Conservation (phyloP, 2,113 vertebrate species). For the Ophiodon elongatus region DNA sequence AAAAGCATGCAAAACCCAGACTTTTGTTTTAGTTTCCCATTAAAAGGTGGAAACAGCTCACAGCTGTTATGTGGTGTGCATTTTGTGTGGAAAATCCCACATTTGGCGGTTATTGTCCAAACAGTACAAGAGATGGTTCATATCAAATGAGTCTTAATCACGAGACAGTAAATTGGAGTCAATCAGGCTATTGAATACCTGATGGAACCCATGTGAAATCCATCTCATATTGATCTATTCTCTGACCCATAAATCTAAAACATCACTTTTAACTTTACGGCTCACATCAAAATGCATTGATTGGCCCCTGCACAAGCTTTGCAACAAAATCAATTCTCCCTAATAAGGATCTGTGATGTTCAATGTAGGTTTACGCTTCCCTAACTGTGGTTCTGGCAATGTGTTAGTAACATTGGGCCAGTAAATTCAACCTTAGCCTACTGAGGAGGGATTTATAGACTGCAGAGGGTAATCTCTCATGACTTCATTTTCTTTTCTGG, state of each 20-base stretch:
- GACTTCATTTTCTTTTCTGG: constrained; percentile 69
- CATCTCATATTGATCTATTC: constrained; percentile 53
- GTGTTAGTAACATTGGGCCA: constrained; percentile 60
- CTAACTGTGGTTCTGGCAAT: constrained; percentile 51
- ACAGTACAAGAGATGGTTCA: constrained; percentile 24
- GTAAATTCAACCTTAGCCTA: constrained; percentile 69
- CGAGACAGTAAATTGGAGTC: constrained; percentile 41
- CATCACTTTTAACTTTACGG: constrained; percentile 44
- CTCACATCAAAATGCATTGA: constrained; percentile 60
- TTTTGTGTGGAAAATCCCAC: constrained; percentile 12
- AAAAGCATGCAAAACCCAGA: constrained; percentile 30
- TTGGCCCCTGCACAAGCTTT: constrained; percentile 49
- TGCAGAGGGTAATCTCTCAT: constrained; percentile 63
- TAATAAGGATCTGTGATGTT: constrained; percentile 63
- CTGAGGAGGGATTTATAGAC: constrained; percentile 71
- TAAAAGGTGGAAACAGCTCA: constrained; percentile 33
- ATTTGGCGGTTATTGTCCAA: constrained; percentile 24
- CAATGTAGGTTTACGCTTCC: constrained; percentile 38
- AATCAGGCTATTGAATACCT: constrained; percentile 31
- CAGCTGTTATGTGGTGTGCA: not conserved
- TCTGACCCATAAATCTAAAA: constrained; percentile 58
- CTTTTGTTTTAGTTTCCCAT: constrained; percentile 45
- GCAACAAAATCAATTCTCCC: constrained; percentile 52
- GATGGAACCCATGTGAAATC: constrained; percentile 36
- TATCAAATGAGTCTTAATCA: constrained; percentile 52